Evolutionary conservation across 2,797 vertebrate genomes (phyloP).

Genomic region (Jordanella pulchra): DNA sequence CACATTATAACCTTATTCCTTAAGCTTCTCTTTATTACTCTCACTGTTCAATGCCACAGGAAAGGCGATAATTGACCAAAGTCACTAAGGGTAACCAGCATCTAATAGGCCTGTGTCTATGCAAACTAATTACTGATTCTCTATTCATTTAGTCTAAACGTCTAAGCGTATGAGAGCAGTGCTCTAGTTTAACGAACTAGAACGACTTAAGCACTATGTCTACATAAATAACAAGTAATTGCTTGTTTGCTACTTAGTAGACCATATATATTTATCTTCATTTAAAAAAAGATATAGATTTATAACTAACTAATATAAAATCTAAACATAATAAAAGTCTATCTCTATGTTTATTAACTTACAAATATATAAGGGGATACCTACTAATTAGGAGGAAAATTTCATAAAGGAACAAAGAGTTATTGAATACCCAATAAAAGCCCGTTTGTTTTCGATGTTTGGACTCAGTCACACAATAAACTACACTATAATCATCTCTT

Average conservation of each 20-base stretch:
- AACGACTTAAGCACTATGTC: constrained; percentile 28
- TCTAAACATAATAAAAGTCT: too few relatives aligned
- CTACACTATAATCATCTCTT: too few relatives aligned
- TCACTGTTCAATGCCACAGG: constrained; percentile 49
- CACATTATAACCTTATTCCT: constrained; percentile 29
- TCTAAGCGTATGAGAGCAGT: background rate
- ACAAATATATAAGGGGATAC: too few relatives aligned
- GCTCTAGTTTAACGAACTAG: constrained; percentile 13
- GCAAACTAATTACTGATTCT: constrained; percentile 48
- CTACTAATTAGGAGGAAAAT: too few relatives aligned
- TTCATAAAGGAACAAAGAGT: too few relatives aligned
- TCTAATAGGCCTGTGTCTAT: constrained; percentile 55
- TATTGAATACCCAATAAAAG: too few relatives aligned
- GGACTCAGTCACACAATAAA: too few relatives aligned
- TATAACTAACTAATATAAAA: too few relatives aligned
- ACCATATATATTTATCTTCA: too few relatives aligned
- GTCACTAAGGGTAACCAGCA: constrained; percentile 66
- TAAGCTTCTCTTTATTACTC: constrained; percentile 10
- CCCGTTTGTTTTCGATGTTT: too few relatives aligned
- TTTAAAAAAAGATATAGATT: too few relatives aligned
- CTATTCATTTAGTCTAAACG: background rate
- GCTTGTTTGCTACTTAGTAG: background rate
- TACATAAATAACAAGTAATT: constrained; percentile 38
- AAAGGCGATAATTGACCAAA: constrained; percentile 69
- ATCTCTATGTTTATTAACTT: too few relatives aligned